phyloP scores from a whole-genome alignment of 2,888 invertebrate species.

The Caenorhabditis sulstoni region DNA sequence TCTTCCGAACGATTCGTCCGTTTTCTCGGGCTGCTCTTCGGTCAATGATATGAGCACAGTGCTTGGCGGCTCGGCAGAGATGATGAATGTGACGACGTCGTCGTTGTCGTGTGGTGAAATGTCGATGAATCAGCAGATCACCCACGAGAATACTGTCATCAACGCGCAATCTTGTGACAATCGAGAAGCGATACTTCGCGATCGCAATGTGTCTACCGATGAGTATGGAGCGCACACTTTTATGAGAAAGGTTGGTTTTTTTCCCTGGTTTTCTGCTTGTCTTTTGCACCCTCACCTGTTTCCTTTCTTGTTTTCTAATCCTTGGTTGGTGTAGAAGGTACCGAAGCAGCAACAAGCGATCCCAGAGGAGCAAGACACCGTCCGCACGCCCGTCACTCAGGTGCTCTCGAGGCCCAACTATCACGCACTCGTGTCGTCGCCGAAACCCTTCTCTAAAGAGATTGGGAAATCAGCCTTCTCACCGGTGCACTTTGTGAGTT shows the following conservation, averaged over 20 bases:
- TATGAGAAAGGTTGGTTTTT: slow-evolving; percentile 55
- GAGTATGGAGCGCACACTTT: slow-evolving; percentile 67
- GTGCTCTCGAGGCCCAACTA: too few relatives aligned
- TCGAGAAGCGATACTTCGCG: slow-evolving; percentile 47
- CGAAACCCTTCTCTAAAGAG: slow-evolving; percentile 51
- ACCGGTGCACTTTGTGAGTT: slow-evolving; percentile 68
- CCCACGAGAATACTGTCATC: slow-evolving; percentile 52
- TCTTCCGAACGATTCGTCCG: slow-evolving; percentile 53
- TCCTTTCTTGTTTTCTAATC: slow-evolving; percentile 7
- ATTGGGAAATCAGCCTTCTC: slow-evolving; percentile 49
- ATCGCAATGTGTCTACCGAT: slow-evolving; percentile 24
- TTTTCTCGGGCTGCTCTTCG: slow-evolving; percentile 46
- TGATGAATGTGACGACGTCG: slow-evolving; percentile 59
- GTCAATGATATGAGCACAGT: slow-evolving; percentile 55
- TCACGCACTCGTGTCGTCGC: slow-evolving; percentile 46
- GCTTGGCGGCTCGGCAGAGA: slow-evolving; percentile 51
- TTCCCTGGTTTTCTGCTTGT: not conserved
- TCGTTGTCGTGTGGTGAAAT: slow-evolving; percentile 40
- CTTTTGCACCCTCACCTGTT: slow-evolving; percentile 1
- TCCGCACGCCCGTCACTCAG: not conserved
- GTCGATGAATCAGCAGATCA: slow-evolving; percentile 54
- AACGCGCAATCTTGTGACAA: slow-evolving; percentile 58
- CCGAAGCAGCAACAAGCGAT: slow-evolving; percentile 12
- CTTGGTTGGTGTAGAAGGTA: slow-evolving; percentile 28
- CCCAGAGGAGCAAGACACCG: slow-evolving; percentile 4